Conservation (phyloP, 1,140 invertebrate species). For the Leptestheria dahalacensis region DNA sequence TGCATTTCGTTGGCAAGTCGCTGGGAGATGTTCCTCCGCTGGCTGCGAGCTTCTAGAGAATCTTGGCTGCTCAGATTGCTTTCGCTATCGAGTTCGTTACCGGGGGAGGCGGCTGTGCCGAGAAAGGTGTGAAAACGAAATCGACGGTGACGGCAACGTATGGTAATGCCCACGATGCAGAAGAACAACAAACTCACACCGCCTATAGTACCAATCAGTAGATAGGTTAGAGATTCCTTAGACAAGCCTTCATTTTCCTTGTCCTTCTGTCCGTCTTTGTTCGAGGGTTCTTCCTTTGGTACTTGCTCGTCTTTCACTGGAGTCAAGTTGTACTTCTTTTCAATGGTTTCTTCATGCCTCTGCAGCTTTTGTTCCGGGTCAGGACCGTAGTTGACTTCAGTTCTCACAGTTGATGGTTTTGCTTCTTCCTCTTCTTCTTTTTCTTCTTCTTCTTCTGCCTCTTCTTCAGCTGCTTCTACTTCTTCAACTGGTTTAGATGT, state of each 20-base stretch:
- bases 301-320: not conserved
- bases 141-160: slow-evolving; percentile 5
- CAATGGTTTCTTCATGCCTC: not conserved
- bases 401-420: not conserved
- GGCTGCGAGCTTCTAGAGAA: not conserved
- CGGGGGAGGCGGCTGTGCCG: not conserved
- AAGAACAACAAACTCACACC: slow-evolving; percentile 13
- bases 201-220: slow-evolving; percentile 11
- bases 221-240: slow-evolving; percentile 1
- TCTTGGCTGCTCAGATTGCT: not conserved
- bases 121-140: slow-evolving; percentile 1
- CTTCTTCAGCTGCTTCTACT: not conserved
- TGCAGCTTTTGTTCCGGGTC: not conserved
- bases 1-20: not conserved
- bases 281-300: not conserved
- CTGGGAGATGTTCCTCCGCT: not conserved
- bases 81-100: not conserved
- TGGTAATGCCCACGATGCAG: slow-evolving; percentile 9
- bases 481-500: not conserved
- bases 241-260: not conserved
- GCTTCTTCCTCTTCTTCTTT: not conserved
- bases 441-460: not conserved
- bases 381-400: not conserved
- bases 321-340: not conserved
- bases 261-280: not conserved